phyloP scores from a whole-genome alignment of 2,888 invertebrate species.

The Drosophila heteroneura region DNA sequence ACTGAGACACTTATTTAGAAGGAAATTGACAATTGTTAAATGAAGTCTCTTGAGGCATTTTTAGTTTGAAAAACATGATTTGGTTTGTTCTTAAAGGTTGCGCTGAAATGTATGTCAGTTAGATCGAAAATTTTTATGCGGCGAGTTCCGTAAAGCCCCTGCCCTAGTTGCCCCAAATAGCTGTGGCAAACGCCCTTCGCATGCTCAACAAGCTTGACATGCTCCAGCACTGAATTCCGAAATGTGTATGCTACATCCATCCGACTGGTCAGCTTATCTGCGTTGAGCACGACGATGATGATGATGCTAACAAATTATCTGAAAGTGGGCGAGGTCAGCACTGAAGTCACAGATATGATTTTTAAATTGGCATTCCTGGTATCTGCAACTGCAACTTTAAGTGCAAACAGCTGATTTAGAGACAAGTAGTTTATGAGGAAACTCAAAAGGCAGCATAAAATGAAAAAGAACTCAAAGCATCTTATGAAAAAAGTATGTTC shows the following conservation, averaged over 20 bases:
- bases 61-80: conserved; percentile 44
- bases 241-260: conserved; percentile 14
- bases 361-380: conserved; percentile 1
- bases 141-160: conserved; percentile 26
- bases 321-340: conserved; percentile 46
- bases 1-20: conserved; percentile 9
- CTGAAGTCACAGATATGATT: conserved; percentile 34
- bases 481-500: neutral
- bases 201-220: conserved; percentile 29
- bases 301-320: conserved; percentile 51
- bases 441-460: neutral
- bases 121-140: conserved; percentile 66
- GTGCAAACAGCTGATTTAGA: neutral
- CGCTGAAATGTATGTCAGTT: conserved; percentile 33
- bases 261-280: conserved; percentile 43
- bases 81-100: conserved; percentile 35
- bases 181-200: conserved; percentile 22
- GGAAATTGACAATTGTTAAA: conserved; percentile 24
- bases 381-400: neutral
- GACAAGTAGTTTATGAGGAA: neutral
- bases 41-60: neutral
- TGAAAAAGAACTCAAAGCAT: neutral
- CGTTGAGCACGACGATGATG: conserved; percentile 37
- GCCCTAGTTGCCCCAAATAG: conserved; percentile 36
- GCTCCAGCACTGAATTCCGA: conserved; percentile 28